Evolutionary conservation across 2,888 invertebrate genomes (phyloP).

Genomic region (Sericinus montela): DNA sequence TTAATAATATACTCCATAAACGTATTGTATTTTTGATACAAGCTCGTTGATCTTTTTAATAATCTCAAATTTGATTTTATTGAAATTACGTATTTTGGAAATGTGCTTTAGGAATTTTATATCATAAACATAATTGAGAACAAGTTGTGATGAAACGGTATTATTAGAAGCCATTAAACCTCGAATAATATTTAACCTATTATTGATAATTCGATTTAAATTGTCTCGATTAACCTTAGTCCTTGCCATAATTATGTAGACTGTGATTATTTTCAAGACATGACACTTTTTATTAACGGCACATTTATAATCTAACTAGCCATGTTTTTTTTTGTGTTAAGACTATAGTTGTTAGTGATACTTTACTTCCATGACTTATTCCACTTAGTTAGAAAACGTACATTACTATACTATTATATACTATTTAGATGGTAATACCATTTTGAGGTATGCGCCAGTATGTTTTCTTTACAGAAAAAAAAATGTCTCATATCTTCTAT

Average conservation of each 20-base stretch:
- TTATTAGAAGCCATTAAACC: slow-evolving; percentile 6
- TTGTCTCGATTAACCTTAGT: background rate
- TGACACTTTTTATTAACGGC: slow-evolving; percentile 12
- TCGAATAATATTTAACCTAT: background rate
- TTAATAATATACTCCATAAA: background rate
- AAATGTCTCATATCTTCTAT: no score
- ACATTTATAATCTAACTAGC: slow-evolving; percentile 9
- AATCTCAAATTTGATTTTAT: background rate
- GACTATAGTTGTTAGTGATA: background rate
- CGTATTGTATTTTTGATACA: slow-evolving; percentile 15
- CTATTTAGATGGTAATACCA: no score
- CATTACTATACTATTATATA: no score
- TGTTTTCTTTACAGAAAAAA: no score
- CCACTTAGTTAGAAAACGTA: background rate
- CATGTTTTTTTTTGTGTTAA: slow-evolving; percentile 5
- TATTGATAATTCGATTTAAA: background rate
- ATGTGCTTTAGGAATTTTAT: background rate
- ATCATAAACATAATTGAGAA: background rate
- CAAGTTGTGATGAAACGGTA: slow-evolving; percentile 8
- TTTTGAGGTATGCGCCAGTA: no score
- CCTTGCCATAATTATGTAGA: slow-evolving; percentile 18
- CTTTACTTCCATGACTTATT: background rate
- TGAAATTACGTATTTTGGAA: background rate
- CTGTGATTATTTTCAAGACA: slow-evolving; percentile 4
- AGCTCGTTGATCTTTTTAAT: background rate